Evolutionary conservation across 2,888 invertebrate genomes (phyloP).

Genomic region (Eucera pruinosa): DNA sequence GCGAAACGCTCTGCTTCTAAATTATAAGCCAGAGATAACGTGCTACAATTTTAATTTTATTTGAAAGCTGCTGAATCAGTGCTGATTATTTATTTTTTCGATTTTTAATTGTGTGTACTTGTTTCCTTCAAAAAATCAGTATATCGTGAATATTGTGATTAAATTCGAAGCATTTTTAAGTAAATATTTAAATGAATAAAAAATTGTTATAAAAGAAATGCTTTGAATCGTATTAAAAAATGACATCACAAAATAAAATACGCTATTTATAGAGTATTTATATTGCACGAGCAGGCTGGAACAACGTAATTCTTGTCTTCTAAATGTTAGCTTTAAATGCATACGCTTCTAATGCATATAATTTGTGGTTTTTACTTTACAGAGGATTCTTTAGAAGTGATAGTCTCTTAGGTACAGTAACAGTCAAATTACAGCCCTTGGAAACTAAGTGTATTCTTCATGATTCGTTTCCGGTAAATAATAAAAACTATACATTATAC

Average conservation of each 20-base stretch:
- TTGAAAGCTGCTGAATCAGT: background rate
- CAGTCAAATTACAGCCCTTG: slow-evolving; percentile 94
- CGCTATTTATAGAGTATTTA: background rate
- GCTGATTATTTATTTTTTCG: background rate
- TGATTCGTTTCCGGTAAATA: slow-evolving; percentile 95
- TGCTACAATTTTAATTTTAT: slow-evolving; percentile 1
- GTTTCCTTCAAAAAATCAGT: background rate
- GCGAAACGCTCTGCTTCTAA: slow-evolving; percentile 42
- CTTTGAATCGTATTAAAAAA: background rate
- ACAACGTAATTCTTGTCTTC: slow-evolving; percentile 65
- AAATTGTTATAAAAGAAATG: background rate
- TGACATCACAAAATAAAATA: background rate
- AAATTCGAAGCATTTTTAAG: background rate
- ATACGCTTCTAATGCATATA: background rate
- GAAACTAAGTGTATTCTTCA: slow-evolving; percentile 95
- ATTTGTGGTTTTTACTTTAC: slow-evolving; percentile 71
- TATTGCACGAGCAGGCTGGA: slow-evolving; percentile 74
- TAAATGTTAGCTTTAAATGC: background rate
- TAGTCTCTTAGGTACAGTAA: slow-evolving; percentile 91
- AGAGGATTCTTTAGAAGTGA: slow-evolving; percentile 98
- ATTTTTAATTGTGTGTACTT: background rate
- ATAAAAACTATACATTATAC: slow-evolving; percentile 15
- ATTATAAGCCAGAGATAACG: slow-evolving; percentile 15
- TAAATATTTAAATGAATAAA: background rate
- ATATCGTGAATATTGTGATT: background rate